Percentiles rank a stretch among this genome's conserved stretches.
Evolutionary conservation across 2,113 vertebrate species (phyloP).

Genomic region (Egretta garzetta): DNA sequence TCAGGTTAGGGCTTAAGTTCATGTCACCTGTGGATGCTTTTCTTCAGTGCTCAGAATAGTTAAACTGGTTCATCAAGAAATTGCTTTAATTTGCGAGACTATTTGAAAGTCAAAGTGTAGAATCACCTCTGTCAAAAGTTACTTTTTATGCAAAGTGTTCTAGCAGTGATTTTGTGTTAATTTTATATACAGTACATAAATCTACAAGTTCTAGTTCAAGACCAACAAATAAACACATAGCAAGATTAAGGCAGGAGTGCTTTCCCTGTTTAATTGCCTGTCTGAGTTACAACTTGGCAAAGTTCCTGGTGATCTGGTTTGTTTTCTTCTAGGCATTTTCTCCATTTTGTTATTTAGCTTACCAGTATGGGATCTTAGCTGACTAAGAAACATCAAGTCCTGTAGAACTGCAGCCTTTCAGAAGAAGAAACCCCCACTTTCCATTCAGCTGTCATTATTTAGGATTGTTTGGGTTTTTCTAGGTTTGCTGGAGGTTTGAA

Average conservation of each 20-base stretch:
- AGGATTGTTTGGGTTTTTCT: background rate
- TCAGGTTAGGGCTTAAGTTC: background rate
- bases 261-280: background rate
- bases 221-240: background rate
- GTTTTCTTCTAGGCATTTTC: background rate
- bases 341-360: background rate
- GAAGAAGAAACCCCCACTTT: background rate
- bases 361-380: background rate
- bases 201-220: background rate
- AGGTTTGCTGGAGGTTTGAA: background rate
- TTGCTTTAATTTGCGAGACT: background rate
- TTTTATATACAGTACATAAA: background rate
- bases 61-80: background rate
- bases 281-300: background rate
- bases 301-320: background rate
- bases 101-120: background rate
- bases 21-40: background rate
- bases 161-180: background rate
- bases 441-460: background rate
- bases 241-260: background rate
- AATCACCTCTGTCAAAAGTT: background rate
- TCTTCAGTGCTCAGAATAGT: background rate
- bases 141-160: background rate
- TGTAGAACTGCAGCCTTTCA: background rate
- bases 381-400: background rate